Conservation (phyloP, 2,113 vertebrate species). For the Monopterus albus region DNA sequence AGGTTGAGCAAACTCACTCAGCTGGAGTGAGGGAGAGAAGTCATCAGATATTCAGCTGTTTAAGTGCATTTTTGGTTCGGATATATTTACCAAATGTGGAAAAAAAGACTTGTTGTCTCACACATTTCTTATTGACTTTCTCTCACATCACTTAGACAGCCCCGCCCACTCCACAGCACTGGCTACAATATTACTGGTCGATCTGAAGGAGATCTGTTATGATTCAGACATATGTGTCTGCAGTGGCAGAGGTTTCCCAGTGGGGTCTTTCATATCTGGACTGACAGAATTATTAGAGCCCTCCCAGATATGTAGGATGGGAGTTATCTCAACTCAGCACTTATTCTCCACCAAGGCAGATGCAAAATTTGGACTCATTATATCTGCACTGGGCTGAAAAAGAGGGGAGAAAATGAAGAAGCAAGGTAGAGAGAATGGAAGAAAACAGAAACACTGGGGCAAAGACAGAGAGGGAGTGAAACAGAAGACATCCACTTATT, state of each 20-base stretch:
- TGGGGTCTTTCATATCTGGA: conserved; percentile 31
- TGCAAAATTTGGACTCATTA: conserved; percentile 39
- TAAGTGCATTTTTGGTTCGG: neutral
- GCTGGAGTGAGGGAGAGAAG: conserved; percentile 13
- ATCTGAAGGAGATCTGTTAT: conserved; percentile 54
- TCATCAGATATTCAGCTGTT: conserved; percentile 9
- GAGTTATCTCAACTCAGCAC: too few relatives aligned
- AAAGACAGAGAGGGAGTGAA: conserved; percentile 17
- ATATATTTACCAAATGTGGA: neutral
- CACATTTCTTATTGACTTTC: conserved; percentile 13
- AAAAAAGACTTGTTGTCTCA: conserved; percentile 7
- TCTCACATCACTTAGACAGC: conserved; percentile 9
- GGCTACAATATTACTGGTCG: conserved; percentile 33
- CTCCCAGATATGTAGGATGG: conserved; percentile 52
- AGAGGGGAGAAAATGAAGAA: conserved; percentile 18
- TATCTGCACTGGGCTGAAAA: conserved; percentile 17
- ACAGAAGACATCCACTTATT: conserved; percentile 3
- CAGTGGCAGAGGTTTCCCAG: neutral
- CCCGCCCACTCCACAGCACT: neutral
- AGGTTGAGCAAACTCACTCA: conserved; percentile 57
- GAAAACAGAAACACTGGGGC: conserved; percentile 14
- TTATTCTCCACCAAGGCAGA: conserved; percentile 34
- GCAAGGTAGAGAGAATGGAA: neutral
- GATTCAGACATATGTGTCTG: conserved; percentile 35
- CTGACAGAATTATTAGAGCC: conserved; percentile 61